phyloP scores from a whole-genome alignment of 2,113 vertebrate genomes.

The Macquaria australasica region DNA sequence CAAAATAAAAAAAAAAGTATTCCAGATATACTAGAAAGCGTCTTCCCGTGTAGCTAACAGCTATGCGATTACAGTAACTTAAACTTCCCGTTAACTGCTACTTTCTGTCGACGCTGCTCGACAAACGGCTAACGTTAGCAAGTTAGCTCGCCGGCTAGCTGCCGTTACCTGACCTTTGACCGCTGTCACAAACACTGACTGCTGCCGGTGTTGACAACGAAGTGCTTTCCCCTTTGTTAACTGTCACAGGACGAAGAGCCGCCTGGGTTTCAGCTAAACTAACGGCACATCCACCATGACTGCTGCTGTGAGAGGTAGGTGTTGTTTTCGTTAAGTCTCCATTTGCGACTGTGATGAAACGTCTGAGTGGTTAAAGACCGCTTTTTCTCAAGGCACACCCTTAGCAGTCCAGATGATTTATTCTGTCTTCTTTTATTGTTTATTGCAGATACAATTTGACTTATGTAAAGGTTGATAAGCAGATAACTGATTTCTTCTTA shows the following conservation, averaged over 20 bases:
- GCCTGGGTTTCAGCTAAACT: not conserved
- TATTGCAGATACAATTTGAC: not conserved
- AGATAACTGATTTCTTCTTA: not conserved
- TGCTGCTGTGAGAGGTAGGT: conserved; percentile 78
- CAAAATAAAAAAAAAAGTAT: not conserved
- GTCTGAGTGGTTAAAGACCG: too few relatives aligned
- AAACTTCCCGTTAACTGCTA: not conserved
- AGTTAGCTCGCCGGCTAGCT: conserved; percentile 15
- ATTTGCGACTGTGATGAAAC: not conserved
- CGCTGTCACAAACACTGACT: not conserved
- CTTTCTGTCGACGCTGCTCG: not conserved
- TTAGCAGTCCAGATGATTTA: not conserved
- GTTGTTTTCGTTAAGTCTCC: not conserved
- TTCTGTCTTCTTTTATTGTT: not conserved
- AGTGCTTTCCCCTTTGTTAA: not conserved
- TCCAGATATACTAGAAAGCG: fast-evolving
- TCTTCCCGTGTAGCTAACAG: not conserved
- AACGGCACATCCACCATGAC: conserved; percentile 66
- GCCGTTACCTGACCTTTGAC: conserved; percentile 17
- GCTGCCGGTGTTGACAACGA: not conserved
- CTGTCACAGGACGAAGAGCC: conserved; percentile 34
- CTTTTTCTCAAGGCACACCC: not conserved
- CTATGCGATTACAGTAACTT: not conserved
- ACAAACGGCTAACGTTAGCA: conserved; percentile 30
- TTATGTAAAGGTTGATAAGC: not conserved